Evolutionary conservation across 2,888 invertebrate species (phyloP), one percentile per base, ranked within the genome.

Genomic region (Hesperia comma): DNA sequence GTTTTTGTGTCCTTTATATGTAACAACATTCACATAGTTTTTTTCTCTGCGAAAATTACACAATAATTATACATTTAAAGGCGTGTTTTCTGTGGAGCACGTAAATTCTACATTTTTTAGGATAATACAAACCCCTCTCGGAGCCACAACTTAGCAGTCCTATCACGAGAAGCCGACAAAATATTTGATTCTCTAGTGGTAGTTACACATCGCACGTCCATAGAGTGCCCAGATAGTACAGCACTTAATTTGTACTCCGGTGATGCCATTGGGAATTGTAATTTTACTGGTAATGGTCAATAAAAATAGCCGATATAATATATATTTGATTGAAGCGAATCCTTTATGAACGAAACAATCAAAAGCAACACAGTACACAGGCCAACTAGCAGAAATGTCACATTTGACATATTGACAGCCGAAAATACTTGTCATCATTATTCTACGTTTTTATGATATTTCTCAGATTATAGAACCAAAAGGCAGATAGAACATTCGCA

Each of bases 101-200:
- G 1, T 2, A 6, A 12, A 12, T 41, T 43, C 26, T n/a, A 21
- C 6, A 21, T n/a, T 21, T 26, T 43, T 14, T 53, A 56, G 58
- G 67, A 68, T 69, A 61, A 71, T 72, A 82, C 84, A 82, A 91
- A 96, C 96, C 95, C 95, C 80, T 95, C 95, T 49, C 96, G 95
- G 80, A 94, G 95, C 98, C 98, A 99, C 46, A 97, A 90, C 88
- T 96, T 96, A 1, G 97, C 95, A 15, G 97, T 97, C 85, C 95
- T 95, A 87, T 99, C 99, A 76, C 98, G 94, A 5, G 98, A 98
- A 26, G 96, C 97, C 6, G 98, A 98, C 53, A 98, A 90, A 77
- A 99, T 95, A 71, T 94, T 94, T 78, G 95, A 95, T 73, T 95
- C 95, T 69, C 93, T 89, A 6, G 93, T 90, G 12, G 93, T 93